These are phyloP conservation scores for Caenorhabditis sp. DNA, from an alignment of 2,888 invertebrate species.

Conservation along the genomic window DNA sequence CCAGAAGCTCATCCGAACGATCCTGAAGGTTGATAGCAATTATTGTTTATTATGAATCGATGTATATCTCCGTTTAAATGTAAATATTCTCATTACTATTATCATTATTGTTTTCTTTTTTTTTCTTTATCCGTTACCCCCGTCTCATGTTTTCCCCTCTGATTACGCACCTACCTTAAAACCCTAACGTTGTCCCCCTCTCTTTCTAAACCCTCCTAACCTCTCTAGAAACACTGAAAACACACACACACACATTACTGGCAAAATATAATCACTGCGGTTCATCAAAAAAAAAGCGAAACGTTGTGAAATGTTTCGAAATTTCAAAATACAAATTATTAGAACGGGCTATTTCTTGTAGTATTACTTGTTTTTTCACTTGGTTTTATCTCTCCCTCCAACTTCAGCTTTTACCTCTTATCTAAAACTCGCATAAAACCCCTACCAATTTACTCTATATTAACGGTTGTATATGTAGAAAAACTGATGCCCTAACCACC, in stretches of 20 bases:
- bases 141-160: slow-evolving; percentile 10
- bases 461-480: background rate
- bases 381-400: background rate
- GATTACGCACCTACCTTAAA: slow-evolving; percentile 32
- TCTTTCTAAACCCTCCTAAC: background rate
- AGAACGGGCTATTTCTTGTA: slow-evolving; percentile 17
- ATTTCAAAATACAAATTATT: slow-evolving; percentile 4
- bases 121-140: background rate
- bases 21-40: background rate
- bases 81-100: background rate
- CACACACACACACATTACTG: background rate
- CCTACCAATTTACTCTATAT: background rate
- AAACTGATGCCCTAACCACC: background rate
- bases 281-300: background rate
- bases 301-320: slow-evolving; percentile 24
- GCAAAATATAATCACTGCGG: background rate
- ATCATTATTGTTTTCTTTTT: background rate
- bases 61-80: background rate
- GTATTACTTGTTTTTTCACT: slow-evolving; percentile 18
- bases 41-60: background rate
- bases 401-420: slow-evolving; percentile 4
- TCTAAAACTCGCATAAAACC: slow-evolving; percentile 11
- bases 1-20: background rate
- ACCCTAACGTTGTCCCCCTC: slow-evolving; percentile 5
- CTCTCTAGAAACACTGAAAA: background rate